Percentiles rank a stretch among this genome's conserved stretches.
Conservation (phyloP, 2,113 vertebrate genomes). For the Calyptomena viridis region DNA sequence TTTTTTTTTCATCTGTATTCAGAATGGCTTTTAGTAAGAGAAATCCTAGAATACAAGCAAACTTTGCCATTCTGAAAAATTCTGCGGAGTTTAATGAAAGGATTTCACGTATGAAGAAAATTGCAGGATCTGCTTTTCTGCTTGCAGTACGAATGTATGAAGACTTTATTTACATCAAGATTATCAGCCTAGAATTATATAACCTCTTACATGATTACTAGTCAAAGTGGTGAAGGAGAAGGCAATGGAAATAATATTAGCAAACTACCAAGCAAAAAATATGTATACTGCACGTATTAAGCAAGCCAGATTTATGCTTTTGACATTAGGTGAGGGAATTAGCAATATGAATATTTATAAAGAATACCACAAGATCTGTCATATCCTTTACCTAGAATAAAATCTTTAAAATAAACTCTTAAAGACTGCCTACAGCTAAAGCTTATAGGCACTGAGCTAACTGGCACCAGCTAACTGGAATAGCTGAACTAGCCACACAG, state of each 20-base stretch:
- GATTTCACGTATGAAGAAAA: background rate
- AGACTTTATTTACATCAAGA: background rate
- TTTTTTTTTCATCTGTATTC: background rate
- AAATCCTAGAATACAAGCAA: background rate
- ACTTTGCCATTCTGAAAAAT: background rate
- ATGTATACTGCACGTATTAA: background rate
- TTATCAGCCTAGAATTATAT: background rate
- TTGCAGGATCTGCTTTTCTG: background rate
- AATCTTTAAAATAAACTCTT: background rate
- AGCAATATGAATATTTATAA: slow-evolving; percentile 9
- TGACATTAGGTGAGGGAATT: slow-evolving; percentile 28
- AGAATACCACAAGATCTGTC: background rate
- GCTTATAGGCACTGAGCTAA: background rate
- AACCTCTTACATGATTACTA: background rate
- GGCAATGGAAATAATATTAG: background rate
- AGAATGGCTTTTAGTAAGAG: background rate
- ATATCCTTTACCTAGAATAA: background rate
- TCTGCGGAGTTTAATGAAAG: background rate
- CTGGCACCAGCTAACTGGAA: background rate
- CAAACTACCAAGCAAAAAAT: background rate
- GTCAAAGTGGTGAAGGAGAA: background rate
- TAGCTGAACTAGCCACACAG: background rate
- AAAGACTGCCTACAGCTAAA: background rate
- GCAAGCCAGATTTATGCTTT: background rate
- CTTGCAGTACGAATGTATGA: background rate